Evolutionary conservation across 2,113 vertebrate genomes (phyloP), one percentile per base, ranked within the genome.

Genomic region (Capra hircus): DNA sequence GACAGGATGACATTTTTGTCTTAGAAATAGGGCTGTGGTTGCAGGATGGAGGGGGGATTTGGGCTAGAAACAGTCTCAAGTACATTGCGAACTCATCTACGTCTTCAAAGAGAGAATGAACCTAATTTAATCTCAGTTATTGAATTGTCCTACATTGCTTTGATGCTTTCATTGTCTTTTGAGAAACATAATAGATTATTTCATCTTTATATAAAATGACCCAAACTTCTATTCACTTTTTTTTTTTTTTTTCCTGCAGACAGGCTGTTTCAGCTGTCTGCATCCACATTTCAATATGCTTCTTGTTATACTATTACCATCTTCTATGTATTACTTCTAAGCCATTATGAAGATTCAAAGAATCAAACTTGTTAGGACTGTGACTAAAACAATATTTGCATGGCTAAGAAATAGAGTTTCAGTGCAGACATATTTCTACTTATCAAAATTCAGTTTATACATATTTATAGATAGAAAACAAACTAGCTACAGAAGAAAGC

Each of bases 11-110:
- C 45, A 83, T 91, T 62, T 62, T 15, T 93, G 71, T 74, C 40
- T 97, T 90, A 87, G 60, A 90, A 93, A 55, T 21, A 36, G 43
- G 64, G 60, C 40, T 96, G 36, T 64, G 60, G 50, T 96, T 94
- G 28, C 16, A 48, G 71, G 5, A 10, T 71, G 7, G 55, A 81
- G 25, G 52, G 71, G 5, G 33, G 16, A 30, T 14, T 89, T 81
- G 25, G 30, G 21, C 1, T 95, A 57, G 23, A 71, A 84, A 91
- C 27, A 53, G 55, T 91, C 59, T 85, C 45, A 85, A 43, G 53
- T 28, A 40, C 53, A 83, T 45, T 80, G 27, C 15, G 55, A 62
- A 87, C 33, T 82, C n/a, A 17, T 92, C 86, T 91, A 15, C 80
- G 33, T 91, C 33, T 33, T 93, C 48, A 85, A 81, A 92, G 48